A percentile compares a stretch with the other conserved stretches of the same genome.
phyloP scores from a whole-genome alignment of 1,140 invertebrate species.

The Pseudomyrmex pallidus region DNA sequence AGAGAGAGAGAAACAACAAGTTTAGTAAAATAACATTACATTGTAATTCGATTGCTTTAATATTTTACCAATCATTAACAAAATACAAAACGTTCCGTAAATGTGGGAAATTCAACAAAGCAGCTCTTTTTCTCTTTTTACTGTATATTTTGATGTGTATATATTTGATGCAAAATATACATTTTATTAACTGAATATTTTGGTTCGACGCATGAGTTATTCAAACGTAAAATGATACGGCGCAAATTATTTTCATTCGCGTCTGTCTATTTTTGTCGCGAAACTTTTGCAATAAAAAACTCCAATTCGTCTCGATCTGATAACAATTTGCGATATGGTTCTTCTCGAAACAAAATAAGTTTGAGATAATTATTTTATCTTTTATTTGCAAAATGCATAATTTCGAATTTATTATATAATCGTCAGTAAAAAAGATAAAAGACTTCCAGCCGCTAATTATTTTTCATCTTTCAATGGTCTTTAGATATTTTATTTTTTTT shows the following conservation, averaged over 20 bases:
- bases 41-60: conserved; percentile 21
- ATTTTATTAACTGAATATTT: no score
- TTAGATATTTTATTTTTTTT: no score
- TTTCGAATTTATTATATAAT: no score
- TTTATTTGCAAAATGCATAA: no score
- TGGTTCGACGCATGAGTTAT: neutral
- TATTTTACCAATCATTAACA: neutral
- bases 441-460: no score
- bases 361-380: no score
- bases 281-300: conserved; percentile 40
- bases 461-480: no score
- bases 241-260: neutral
- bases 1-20: neutral
- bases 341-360: no score
- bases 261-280: neutral
- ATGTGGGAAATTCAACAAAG: neutral
- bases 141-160: no score
- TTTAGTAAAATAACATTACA: conserved; percentile 1
- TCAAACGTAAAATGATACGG: neutral
- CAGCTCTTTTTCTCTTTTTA: neutral
- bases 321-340: no score
- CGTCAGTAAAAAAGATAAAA: no score
- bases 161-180: neutral
- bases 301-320: conserved; percentile 10
- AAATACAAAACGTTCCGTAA: neutral